A percentile compares a stretch with the other conserved stretches of the same genome.
Evolutionary conservation across 2,113 vertebrate species (phyloP).

Genomic region (Plotosus lineatus): DNA sequence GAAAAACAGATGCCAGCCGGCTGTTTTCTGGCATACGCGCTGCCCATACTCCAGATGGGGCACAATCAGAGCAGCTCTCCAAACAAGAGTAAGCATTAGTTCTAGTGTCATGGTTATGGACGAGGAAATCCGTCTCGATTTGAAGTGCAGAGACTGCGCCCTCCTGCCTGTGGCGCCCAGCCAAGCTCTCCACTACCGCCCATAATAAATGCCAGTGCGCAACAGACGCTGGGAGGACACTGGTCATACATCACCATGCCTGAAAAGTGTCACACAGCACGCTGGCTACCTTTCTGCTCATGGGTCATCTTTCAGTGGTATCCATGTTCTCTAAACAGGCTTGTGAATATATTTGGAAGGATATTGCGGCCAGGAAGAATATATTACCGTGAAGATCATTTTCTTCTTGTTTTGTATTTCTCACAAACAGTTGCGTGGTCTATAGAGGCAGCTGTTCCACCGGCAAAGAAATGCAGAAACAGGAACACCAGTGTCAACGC

Average conservation of each 20-base stretch:
- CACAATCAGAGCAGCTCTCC: constrained; percentile 42
- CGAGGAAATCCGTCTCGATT: constrained; percentile 62
- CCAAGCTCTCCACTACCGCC: constrained; percentile 59
- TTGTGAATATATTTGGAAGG: constrained; percentile 16
- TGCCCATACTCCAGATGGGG: constrained; percentile 26
- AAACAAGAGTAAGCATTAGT: constrained; percentile 50
- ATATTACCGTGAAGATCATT: neutral
- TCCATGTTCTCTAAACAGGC: constrained; percentile 10
- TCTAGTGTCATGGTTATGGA: constrained; percentile 57
- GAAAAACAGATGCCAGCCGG: constrained; percentile 23
- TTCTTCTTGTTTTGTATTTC: neutral
- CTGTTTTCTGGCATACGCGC: constrained; percentile 37
- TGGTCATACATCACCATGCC: constrained; percentile 61
- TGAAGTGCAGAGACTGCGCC: constrained; percentile 51
- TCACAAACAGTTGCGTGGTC: neutral
- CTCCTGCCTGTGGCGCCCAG: constrained; percentile 57
- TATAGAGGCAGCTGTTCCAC: constrained; percentile 5
- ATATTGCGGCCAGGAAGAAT: neutral
- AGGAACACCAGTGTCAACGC: neutral
- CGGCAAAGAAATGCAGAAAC: neutral
- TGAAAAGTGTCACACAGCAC: constrained; percentile 27
- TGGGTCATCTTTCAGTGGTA: constrained; percentile 31
- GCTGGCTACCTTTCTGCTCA: neutral
- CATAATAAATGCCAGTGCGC: constrained; percentile 66
- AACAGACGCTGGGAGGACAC: constrained; percentile 69